Conservation (phyloP, 1,140 invertebrate genomes). For the Scaptodrosophila lebanonensis region DNA sequence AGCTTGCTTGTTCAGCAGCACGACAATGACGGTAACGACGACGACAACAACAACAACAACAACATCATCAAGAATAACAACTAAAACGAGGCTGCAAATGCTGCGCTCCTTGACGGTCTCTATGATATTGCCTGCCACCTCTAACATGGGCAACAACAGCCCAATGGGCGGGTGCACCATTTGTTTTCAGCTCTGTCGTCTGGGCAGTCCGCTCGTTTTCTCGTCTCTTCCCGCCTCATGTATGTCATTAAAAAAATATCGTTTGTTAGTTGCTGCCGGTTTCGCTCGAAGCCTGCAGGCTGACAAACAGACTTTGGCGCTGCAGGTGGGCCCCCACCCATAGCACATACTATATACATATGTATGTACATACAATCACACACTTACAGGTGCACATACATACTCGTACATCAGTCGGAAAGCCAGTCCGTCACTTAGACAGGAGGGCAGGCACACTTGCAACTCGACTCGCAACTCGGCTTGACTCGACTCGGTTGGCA, state of each 20-base stretch:
- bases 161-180: too few relatives aligned
- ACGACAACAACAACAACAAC: background rate
- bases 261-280: constrained; percentile 31
- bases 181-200: background rate
- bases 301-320: constrained; percentile 25
- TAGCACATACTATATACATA: constrained; percentile 3
- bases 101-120: constrained; percentile 23
- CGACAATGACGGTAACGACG: constrained; percentile 25
- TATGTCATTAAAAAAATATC: constrained; percentile 51
- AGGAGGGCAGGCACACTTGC: constrained; percentile 2
- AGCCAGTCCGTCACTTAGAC: constrained; percentile 35
- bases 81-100: constrained; percentile 38
- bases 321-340: constrained; percentile 4
- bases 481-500: constrained; percentile 3
- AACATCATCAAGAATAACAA: background rate
- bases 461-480: constrained; percentile 1
- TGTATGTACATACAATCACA: constrained; percentile 1
- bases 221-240: constrained; percentile 34
- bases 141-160: background rate
- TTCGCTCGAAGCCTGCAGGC: constrained; percentile 10
- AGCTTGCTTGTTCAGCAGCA: constrained; percentile 54
- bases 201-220: constrained; percentile 18
- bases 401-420: constrained; percentile 3
- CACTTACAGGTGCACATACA: constrained; percentile 2
- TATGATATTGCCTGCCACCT: constrained; percentile 25